Evolutionary conservation across 2,797 vertebrate species (phyloP).

Genomic region (Clamator glandarius): DNA sequence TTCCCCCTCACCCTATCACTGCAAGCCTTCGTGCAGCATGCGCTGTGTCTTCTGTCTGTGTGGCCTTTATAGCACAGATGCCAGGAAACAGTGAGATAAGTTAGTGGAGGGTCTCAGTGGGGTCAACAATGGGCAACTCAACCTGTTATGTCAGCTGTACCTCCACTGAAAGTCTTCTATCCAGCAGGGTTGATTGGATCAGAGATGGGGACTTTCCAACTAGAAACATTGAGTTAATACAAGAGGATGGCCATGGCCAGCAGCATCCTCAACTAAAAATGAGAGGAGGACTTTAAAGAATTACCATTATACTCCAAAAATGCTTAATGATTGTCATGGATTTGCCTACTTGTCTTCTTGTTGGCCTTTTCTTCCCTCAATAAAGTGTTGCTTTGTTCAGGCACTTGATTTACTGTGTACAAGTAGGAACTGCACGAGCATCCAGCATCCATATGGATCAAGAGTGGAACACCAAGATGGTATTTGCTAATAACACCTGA

Average conservation of each 20-base stretch:
- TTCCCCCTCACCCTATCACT: too few relatives aligned
- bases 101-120: background rate
- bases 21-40: too few relatives aligned
- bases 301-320: background rate
- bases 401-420: background rate
- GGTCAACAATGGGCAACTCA: accelerated
- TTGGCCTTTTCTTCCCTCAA: background rate
- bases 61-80: background rate
- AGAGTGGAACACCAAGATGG: background rate
- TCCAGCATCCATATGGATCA: background rate
- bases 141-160: background rate
- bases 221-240: background rate
- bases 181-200: background rate
- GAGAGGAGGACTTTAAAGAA: background rate
- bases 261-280: background rate
- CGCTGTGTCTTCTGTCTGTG: background rate
- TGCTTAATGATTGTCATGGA: background rate
- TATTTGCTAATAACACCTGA: background rate
- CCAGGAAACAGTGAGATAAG: background rate
- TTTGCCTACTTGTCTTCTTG: background rate
- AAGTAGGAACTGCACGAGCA: background rate
- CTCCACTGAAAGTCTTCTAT: background rate
- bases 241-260: background rate
- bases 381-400: background rate
- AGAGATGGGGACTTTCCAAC: background rate